Evolutionary conservation across 2,888 invertebrate genomes (phyloP).

Genomic region (Crocallis elinguaria): DNA sequence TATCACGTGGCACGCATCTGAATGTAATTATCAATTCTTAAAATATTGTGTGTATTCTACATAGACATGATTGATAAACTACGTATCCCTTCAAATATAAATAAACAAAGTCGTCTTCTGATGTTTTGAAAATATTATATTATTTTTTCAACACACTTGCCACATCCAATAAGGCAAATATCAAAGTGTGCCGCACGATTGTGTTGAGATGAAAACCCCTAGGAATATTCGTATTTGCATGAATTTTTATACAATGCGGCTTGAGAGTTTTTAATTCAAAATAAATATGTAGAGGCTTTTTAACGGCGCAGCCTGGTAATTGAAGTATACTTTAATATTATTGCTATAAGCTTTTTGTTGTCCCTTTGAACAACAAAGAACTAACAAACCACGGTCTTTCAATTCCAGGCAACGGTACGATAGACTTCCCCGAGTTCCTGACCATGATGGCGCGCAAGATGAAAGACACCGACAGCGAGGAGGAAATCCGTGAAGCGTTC

Average conservation of each 20-base stretch:
- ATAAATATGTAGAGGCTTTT: no score
- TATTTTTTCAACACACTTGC: not conserved
- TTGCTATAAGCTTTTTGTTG: no score
- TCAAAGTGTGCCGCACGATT: no score
- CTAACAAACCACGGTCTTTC: not conserved
- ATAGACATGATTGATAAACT: conserved; percentile 23
- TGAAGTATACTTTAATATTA: no score
- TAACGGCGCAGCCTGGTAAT: no score
- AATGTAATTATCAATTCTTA: not conserved
- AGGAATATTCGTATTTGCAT: no score
- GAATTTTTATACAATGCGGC: no score
- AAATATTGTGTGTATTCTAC: conserved; percentile 26
- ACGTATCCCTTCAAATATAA: conserved; percentile 2
- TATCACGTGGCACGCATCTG: conserved; percentile 22
- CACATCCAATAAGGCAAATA: not conserved
- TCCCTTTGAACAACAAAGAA: not conserved
- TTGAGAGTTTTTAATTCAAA: no score
- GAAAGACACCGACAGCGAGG: conserved; percentile 99
- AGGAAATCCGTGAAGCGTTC: conserved; percentile 99
- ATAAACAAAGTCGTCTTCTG: conserved; percentile 6
- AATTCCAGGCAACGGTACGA: conserved; percentile 97
- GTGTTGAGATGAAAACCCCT: no score
- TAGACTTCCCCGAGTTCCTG: conserved; percentile 99
- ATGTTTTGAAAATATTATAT: not conserved
- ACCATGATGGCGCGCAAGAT: conserved; percentile 99